phyloP scores from a whole-genome alignment of 2,888 invertebrate species.

The Eupithecia centaureata region DNA sequence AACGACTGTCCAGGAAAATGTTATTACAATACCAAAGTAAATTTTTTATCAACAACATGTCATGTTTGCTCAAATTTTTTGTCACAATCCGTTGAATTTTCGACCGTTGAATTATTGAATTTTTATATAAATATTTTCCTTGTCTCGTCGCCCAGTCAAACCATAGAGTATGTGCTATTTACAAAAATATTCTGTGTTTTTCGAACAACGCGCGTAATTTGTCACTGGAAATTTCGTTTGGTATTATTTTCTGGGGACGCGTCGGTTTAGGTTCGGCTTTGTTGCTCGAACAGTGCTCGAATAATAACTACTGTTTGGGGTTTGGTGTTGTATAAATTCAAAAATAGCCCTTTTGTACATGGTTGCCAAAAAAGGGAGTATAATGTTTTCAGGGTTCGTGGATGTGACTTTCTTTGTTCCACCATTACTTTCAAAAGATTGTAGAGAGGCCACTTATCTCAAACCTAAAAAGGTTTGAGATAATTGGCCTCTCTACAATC shows the following conservation, averaged over 20 bases:
- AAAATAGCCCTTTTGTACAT: not conserved
- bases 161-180: conserved; percentile 18
- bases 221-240: conserved; percentile 38
- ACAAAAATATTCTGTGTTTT: conserved; percentile 34
- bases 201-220: conserved; percentile 37
- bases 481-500: no score
- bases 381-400: not conserved
- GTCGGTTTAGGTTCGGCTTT: conserved; percentile 27
- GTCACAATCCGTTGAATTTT: conserved; percentile 26
- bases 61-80: conserved; percentile 18
- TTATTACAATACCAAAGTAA: not conserved
- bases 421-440: no score
- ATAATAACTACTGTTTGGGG: not conserved
- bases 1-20: not conserved
- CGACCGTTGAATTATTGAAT: conserved; percentile 41
- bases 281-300: not conserved
- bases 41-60: conserved; percentile 2
- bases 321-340: not conserved
- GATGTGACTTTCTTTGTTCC: no score
- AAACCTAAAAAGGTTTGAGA: no score
- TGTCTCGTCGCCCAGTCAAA: conserved; percentile 21
- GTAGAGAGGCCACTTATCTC: no score
- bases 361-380: not conserved
- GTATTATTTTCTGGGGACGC: conserved; percentile 40
- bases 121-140: conserved; percentile 40